phyloP scores from a whole-genome alignment of 2,797 vertebrate genomes.

The Ispidina lecontei region DNA sequence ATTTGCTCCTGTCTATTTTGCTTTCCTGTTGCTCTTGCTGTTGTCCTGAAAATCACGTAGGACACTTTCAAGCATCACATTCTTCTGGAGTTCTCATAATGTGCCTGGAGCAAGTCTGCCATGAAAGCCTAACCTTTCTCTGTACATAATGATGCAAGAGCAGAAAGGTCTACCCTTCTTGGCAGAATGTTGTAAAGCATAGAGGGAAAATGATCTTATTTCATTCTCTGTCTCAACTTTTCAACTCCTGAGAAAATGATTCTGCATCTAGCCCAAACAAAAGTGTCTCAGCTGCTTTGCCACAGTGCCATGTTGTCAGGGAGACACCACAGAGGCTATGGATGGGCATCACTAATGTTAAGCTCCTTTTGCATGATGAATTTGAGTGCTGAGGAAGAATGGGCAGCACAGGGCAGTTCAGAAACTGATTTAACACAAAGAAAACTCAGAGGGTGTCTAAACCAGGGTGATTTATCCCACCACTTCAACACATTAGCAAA shows the following conservation, averaged over 20 bases:
- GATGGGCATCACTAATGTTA: not conserved
- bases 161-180: not conserved
- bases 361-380: not conserved
- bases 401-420: not conserved
- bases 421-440: not conserved
- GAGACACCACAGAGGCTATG: not conserved
- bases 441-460: not conserved
- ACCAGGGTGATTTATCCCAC: not conserved
- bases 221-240: slow-evolving; percentile 24
- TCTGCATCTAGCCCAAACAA: not conserved
- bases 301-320: not conserved
- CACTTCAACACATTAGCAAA: not conserved
- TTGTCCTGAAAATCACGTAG: slow-evolving; percentile 14
- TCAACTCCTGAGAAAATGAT: slow-evolving; percentile 5
- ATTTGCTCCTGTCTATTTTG: slow-evolving; percentile 16
- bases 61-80: slow-evolving; percentile 11
- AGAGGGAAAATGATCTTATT: slow-evolving; percentile 17
- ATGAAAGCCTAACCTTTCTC: not conserved
- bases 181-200: not conserved
- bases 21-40: not conserved
- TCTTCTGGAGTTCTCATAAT: slow-evolving; percentile 3
- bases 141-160: not conserved
- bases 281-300: not conserved
- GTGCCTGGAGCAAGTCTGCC: slow-evolving; percentile 6
- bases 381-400: not conserved